Percentiles rank a stretch among this genome's conserved stretches.
Evolutionary conservation across 1,140 invertebrate species (phyloP).

Genomic region (Cherax destructor): DNA sequence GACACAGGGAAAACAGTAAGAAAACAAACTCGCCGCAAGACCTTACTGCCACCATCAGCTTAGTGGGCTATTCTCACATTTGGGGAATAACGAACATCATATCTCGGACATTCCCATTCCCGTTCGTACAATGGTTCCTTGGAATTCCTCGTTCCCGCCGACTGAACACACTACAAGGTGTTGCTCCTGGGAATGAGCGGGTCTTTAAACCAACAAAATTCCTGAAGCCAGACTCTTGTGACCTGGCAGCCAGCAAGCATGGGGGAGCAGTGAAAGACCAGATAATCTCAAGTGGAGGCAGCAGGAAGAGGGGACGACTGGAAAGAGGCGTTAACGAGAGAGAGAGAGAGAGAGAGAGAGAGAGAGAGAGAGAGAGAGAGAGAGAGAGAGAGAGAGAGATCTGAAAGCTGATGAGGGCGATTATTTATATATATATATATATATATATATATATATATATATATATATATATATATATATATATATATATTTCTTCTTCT

Average conservation of each 20-base stretch:
- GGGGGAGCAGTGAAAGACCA: not conserved
- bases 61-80: slow-evolving; percentile 30
- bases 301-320: slow-evolving; percentile 3
- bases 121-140: slow-evolving; percentile 54
- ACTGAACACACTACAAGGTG: slow-evolving; percentile 40
- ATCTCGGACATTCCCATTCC: slow-evolving; percentile 58
- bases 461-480: no score
- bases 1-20: not conserved
- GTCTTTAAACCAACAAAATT: slow-evolving; percentile 62
- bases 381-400: not conserved
- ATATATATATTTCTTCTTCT: no score
- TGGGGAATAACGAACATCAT: slow-evolving; percentile 45
- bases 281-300: not conserved
- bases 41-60: slow-evolving; percentile 13
- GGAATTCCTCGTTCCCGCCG: slow-evolving; percentile 49
- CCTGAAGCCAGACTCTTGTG: slow-evolving; percentile 49
- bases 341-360: slow-evolving; percentile 10
- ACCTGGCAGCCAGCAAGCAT: slow-evolving; percentile 34
- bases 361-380: not conserved
- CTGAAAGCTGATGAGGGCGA: not conserved
- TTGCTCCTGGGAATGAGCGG: slow-evolving; percentile 30
- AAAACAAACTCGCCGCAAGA: not conserved
- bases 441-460: no score
- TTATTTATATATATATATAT: no score
- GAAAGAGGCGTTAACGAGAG: not conserved